Evolutionary conservation across 2,888 invertebrate genomes (phyloP).

Genomic region (Phyllotreta striolata): DNA sequence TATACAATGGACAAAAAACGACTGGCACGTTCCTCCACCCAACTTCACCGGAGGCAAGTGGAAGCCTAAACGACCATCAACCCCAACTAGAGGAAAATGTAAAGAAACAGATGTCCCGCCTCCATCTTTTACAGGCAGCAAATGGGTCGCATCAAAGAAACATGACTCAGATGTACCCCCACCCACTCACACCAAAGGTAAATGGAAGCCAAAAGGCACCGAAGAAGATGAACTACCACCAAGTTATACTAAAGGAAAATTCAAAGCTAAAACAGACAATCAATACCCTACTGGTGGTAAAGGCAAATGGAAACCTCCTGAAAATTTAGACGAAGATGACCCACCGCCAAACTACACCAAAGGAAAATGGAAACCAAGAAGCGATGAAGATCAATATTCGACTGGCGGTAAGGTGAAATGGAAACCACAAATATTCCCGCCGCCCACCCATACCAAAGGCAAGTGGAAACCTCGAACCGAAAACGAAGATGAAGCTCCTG

Average conservation of each 20-base stretch:
- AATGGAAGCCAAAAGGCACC: slow-evolving; percentile 63
- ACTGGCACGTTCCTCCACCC: slow-evolving; percentile 43
- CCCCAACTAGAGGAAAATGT: too few species aligned
- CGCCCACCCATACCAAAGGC: slow-evolving; percentile 76
- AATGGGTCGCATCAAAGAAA: slow-evolving; percentile 63
- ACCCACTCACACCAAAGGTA: slow-evolving; percentile 67
- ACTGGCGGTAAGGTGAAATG: slow-evolving; percentile 77
- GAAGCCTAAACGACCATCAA: slow-evolving; percentile 47
- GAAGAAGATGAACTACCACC: slow-evolving; percentile 24
- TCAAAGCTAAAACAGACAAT: too few species aligned
- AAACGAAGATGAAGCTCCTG: slow-evolving; percentile 33
- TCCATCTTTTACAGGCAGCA: slow-evolving; percentile 64
- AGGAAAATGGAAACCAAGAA: slow-evolving; percentile 49
- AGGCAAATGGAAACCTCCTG: slow-evolving; percentile 70
- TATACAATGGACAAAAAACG: slow-evolving; percentile 4
- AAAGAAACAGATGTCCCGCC: slow-evolving; percentile 43
- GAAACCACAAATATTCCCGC: slow-evolving; percentile 63
- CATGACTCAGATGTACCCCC: slow-evolving; percentile 42
- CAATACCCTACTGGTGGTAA: slow-evolving; percentile 50
- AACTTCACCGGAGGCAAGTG: slow-evolving; percentile 71
- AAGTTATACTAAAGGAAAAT: too few species aligned
- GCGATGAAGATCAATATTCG: slow-evolving; percentile 54
- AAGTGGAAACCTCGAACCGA: slow-evolving; percentile 67
- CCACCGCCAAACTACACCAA: slow-evolving; percentile 40
- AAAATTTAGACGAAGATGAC: slow-evolving; percentile 35